Evolutionary conservation across 1,140 invertebrate species (phyloP).

Genomic region (Bilobella aurantiaca): DNA sequence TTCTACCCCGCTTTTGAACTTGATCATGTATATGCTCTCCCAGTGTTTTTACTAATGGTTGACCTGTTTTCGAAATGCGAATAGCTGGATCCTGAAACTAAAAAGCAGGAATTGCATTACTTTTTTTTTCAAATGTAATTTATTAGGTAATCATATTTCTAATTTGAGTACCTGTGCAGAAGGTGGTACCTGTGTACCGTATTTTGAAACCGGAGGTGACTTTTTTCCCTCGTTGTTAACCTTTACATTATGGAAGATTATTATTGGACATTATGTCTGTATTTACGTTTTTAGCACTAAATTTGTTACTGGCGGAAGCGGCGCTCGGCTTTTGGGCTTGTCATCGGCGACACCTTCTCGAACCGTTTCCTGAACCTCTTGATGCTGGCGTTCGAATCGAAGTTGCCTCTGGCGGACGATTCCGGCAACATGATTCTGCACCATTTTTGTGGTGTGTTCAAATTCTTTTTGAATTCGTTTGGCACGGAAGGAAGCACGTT

Average conservation of each 20-base stretch:
- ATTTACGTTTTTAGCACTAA: neutral
- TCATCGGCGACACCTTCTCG: constrained; percentile 23
- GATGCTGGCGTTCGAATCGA: constrained; percentile 33
- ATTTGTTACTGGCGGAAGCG: constrained; percentile 15
- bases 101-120: too few relatives aligned
- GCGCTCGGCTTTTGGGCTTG: constrained; percentile 30
- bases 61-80: too few relatives aligned
- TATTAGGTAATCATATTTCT: too few relatives aligned
- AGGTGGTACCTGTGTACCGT: too few relatives aligned
- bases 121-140: too few relatives aligned
- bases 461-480: constrained; percentile 33
- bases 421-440: constrained; percentile 30
- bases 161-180: too few relatives aligned
- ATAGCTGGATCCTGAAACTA: too few relatives aligned
- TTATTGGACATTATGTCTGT: too few relatives aligned
- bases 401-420: constrained; percentile 31
- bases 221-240: too few relatives aligned
- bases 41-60: too few relatives aligned
- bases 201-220: too few relatives aligned
- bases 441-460: constrained; percentile 34
- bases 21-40: neutral
- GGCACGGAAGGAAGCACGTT: constrained; percentile 24
- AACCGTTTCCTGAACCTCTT: constrained; percentile 32
- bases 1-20: neutral
- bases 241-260: too few relatives aligned